These are phyloP conservation scores for Manis javanica DNA, from an alignment of 2,797 vertebrate species.

Conservation along the genomic window DNA sequence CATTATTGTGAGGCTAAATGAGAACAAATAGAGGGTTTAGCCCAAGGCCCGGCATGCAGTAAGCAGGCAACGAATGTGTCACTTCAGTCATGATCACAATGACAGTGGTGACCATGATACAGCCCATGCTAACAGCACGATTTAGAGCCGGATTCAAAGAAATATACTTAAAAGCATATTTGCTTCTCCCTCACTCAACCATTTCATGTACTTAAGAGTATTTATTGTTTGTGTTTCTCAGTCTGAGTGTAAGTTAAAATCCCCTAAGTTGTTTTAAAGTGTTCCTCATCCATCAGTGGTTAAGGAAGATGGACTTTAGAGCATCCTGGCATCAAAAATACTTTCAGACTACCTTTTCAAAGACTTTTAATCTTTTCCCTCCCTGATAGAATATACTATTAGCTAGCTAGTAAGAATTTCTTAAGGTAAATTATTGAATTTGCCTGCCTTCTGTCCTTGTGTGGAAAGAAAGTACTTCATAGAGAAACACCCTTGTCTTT, in stretches of 20 bases:
- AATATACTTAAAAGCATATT: neutral
- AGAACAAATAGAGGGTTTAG: neutral
- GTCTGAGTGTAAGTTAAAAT: neutral
- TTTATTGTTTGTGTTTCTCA: slow-evolving; percentile 33
- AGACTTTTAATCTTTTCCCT: neutral
- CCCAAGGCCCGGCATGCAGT: neutral
- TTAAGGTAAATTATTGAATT: neutral
- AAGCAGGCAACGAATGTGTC: neutral
- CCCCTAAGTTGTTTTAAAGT: neutral
- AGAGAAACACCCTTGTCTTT: neutral
- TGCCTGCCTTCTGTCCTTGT: neutral
- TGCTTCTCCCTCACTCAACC: neutral
- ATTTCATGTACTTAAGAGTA: neutral
- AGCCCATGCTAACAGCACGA: neutral
- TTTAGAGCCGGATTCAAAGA: neutral
- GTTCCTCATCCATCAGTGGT: neutral
- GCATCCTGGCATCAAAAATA: neutral
- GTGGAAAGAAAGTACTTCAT: neutral
- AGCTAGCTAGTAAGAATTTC: neutral
- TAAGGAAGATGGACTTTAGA: neutral
- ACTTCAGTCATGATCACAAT: neutral
- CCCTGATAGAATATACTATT: neutral
- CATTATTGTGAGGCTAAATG: neutral
- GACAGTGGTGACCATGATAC: neutral
- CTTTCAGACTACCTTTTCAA: neutral